Evolutionary conservation across 2,797 vertebrate species (phyloP).

Genomic region (Taenioides sp.): DNA sequence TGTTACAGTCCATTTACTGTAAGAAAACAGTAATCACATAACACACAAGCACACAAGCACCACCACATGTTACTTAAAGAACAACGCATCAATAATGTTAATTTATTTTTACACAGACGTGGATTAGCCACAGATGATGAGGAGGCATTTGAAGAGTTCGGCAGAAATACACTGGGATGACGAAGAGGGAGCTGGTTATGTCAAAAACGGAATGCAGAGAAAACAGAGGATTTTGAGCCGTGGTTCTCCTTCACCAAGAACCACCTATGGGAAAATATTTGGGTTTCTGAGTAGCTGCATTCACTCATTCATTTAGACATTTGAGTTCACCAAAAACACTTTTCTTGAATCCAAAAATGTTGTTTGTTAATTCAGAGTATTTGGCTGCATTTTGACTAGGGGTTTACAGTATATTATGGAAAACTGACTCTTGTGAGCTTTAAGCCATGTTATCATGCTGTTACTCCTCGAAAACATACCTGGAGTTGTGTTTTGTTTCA

Average conservation of each 20-base stretch:
- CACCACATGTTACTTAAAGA: conserved; percentile 17
- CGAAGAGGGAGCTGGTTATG: background rate
- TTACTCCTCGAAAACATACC: no score
- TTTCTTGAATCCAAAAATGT: background rate
- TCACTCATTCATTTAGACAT: background rate
- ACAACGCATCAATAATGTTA: conserved; percentile 24
- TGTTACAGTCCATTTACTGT: conserved; percentile 54
- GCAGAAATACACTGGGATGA: background rate
- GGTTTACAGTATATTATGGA: no score
- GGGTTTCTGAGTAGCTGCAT: no score
- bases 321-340: background rate
- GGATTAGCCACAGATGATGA: conserved; percentile 18
- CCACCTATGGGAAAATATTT: background rate
- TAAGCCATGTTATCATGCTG: no score
- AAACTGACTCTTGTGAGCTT: no score
- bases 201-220: background rate
- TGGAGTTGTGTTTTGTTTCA: no score
- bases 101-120: conserved; percentile 12
- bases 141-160: background rate
- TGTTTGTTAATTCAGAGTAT: background rate
- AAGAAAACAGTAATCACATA: conserved; percentile 55
- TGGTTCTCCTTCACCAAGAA: background rate
- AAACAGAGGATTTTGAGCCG: background rate
- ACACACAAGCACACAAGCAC: conserved; percentile 14
- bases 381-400: background rate